Conservation (phyloP, 1,140 invertebrate genomes). For the Spodoptera frugiperda region DNA sequence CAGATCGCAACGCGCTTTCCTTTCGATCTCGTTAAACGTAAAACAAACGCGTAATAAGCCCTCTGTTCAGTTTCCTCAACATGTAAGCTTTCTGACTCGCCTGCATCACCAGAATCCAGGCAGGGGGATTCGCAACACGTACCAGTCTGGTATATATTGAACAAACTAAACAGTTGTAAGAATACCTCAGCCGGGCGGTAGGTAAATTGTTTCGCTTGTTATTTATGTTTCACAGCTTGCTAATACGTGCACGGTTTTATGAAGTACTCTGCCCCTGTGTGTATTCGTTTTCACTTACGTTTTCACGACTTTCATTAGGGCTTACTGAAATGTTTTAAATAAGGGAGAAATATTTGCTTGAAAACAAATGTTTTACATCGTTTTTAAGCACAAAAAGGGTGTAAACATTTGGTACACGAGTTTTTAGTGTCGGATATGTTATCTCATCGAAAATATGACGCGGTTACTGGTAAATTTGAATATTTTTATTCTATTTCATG, state of each 20-base stretch:
- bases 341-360: neutral
- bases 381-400: neutral
- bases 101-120: constrained; percentile 20
- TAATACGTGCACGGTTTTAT: constrained; percentile 75
- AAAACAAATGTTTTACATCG: neutral
- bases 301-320: constrained; percentile 50
- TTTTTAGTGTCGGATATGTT: too few species aligned
- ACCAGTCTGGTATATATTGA: constrained; percentile 74
- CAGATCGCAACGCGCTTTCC: too few species aligned
- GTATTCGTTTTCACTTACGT: constrained; percentile 61
- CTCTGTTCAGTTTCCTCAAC: neutral
- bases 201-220: constrained; percentile 82
- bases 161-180: constrained; percentile 82
- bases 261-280: constrained; percentile 53
- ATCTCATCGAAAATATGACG: too few species aligned
- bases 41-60: too few species aligned
- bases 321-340: neutral
- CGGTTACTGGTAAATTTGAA: too few species aligned
- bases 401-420: too few species aligned
- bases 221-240: constrained; percentile 79
- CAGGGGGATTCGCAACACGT: constrained; percentile 71
- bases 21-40: too few species aligned
- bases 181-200: constrained; percentile 77
- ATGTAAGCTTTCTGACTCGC: too few species aligned
- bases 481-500: too few species aligned